Evolutionary conservation across 37 sponge, comb jelly and placozoan species (phyloP), one percentile per base, ranked within the genome.

Genomic region (Bolinopsis microptera): DNA sequence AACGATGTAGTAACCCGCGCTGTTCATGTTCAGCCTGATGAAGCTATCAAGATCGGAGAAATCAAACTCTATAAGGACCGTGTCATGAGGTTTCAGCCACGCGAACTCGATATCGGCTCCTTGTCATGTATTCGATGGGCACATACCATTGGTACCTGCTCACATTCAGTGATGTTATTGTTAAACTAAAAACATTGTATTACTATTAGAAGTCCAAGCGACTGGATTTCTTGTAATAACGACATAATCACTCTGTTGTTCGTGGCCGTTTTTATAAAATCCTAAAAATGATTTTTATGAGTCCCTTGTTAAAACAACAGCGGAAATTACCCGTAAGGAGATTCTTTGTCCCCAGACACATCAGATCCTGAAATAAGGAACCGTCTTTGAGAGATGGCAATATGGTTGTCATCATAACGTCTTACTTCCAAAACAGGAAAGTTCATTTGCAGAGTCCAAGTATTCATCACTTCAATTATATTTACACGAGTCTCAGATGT

Each of bases 81-180:
- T 39, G 18, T 40, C 37, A 27, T 86, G 90, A 39, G 90, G 90
- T 86, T 40, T 86, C 0, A 86, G 90, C 90, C 90, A 86, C 48
- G 37, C 61, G 61, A 86, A 86, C 1, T 22, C 41, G 39, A 38
- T 39, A 3, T 41, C 61, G 0, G 61, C 13, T 13, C 21, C 36
- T 24, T 1, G n/a, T 86, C 61, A 27, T 28, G 61, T 86, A 86
- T 30, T 33, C 36, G 13, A 86, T 41, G 28, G 90, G 90, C 25
- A 86, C 90, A 40, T 86, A 86, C 90, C 90, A 86, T 38, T 86
- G 90, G 61, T 86, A 86, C 61, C 90, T 86, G 82, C 3, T n/a
- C n/a, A n/a, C n/a, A n/a, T n/a, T n/a, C n/a, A n/a, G n/a, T 22
- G 68, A 67, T 67, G 21, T 13, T 13, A 67, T 22, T n/a, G n/a